Base-by-base conservation (phyloP, 2,797 vertebrate species). In the Onychomys arenicola region DNA sequence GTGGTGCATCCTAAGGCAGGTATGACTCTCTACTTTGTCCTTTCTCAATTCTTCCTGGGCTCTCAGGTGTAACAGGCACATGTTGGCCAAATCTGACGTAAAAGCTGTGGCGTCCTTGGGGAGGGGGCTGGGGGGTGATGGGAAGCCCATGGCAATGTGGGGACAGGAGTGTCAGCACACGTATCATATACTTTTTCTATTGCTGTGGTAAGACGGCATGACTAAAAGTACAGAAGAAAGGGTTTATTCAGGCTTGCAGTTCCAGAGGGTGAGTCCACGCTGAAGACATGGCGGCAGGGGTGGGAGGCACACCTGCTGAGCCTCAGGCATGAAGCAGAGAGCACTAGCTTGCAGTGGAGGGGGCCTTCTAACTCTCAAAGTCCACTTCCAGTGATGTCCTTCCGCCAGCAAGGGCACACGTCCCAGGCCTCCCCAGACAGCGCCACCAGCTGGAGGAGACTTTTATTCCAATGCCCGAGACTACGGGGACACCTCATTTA, bases 101-200 rank as follows among this genome's bases (percentile, higher is more conserved):
- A 37, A 21, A 7, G 0, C 37, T n/a, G 21, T 13, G 11, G 12
- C 21, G 10, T 14, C 7, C 16, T 82, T 23, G 3, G 1, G 34
- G 49, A 52, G 34, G 46, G 17, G 8, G 3, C 0, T 19, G 46
- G 78, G 69, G 61, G 17, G 61, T 21, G 8, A 6, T 3, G 6
- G 27, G 59, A 46, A 7, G 19, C 37, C 57, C 55, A 23, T 0
- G 29, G 19, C 0, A 4, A 19, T 5, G 6, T 0, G 5, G 34
- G 1, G 14, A 52, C 8, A 27, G 40, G 78, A 19, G 8, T 46
- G 11, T 63, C 17, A 6, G 63, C 9, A 3, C 3, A 49, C 8
- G 29, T 5, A 65, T 34, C 29, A 23, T 49, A 34, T 6, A n/a
- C 43, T n/a, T 85, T 85, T 34, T 9, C 29, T 14, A 2, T 49